Evolutionary conservation across 2,888 invertebrate species (phyloP), one percentile per base, ranked within the genome.

Genomic region (Apamea anceps): DNA sequence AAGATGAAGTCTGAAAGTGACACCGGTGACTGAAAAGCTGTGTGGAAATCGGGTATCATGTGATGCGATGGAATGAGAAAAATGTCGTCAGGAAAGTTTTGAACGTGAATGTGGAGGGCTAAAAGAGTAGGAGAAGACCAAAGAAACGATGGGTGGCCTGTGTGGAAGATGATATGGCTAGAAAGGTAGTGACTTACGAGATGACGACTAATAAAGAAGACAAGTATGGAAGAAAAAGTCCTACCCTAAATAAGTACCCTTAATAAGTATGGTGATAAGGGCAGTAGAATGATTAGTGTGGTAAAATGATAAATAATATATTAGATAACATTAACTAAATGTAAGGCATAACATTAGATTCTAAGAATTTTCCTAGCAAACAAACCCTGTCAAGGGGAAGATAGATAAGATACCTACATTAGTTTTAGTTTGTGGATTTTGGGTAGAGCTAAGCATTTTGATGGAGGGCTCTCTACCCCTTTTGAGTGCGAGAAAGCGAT

Each of bases 401-500:
- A 60, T 78, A 80, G 60, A 67, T 81, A 54, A 80, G 51, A 67
- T 81, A 54, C 75, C 60, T 71, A 75, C 67, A 72, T 79, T 82
- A 78, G 74, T 83, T 80, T 78, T 81, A 81, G 73, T 84, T 80
- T 77, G 80, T 77, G 73, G 80, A 77, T 62, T 71, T 62, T 65
- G 45, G 72, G 57, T 77, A 77, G 57, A 67, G 25, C 73, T 51
- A 74, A 78, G 80, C 78, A 80, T 82, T 87, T 89, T 79, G 79
- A 82, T 81, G 82, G 81, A 89, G 86, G 83, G 70, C 60, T 73
- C 79, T 79, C 72, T 75, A 82, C 84, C 87, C 84, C 84, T 84
- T 80, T 80, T 63, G 77, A 79, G 80, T 79, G 60, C 67, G 73
- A 79, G 81, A 82, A 85, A 85, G 85, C 73, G 82, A 88, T 88